Evolutionary conservation across 2,888 invertebrate species (phyloP), one percentile per base, ranked within the genome.

Genomic region (Amphipoea lucens): DNA sequence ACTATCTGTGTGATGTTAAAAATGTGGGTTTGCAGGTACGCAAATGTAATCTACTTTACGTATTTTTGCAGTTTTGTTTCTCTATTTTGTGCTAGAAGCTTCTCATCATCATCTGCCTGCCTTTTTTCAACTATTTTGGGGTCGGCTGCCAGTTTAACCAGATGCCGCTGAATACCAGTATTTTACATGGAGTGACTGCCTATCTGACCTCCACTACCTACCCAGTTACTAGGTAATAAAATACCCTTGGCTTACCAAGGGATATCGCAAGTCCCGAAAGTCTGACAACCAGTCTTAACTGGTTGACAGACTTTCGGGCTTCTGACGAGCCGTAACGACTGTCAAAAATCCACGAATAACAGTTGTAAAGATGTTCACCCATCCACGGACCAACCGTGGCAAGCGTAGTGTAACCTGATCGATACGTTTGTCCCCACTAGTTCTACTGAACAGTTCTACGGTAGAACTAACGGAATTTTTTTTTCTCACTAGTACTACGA

Each of bases 1-100:
- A 68, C 78, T 81, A 75, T 79, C 67, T 78, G 65, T 78, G 71
- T 79, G 70, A 78, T 78, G 36, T 65, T 48, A 79, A 85, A 88
- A 83, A 84, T 87, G 63, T 76, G 71, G 78, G 51, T 83, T 74
- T 84, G 74, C 51, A 62, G 42, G 75, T 79, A 54, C 17, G n/a
- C 20, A 40, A 65, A 75, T 54, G 20, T 57, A n/a, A 77, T 54
- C 36, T 42, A 62, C n/a, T 83, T 20, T 57, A 57, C n/a, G 20
- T n/a, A 81, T 14, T 72, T 84, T 62, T 57, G 1, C n/a, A 17
- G 40, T 3, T 78, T 67, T 65, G 17, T 63, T 82, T 68, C 1
- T 23, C 1, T 17, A 20, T 60, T 60, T 2, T 66, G 36, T 81
- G 20, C 12, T 65, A 63, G 40, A 75, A 63, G 42, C 62, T 62